Evolutionary conservation across 2,797 vertebrate species (phyloP).

Genomic region (Xenops minutus): DNA sequence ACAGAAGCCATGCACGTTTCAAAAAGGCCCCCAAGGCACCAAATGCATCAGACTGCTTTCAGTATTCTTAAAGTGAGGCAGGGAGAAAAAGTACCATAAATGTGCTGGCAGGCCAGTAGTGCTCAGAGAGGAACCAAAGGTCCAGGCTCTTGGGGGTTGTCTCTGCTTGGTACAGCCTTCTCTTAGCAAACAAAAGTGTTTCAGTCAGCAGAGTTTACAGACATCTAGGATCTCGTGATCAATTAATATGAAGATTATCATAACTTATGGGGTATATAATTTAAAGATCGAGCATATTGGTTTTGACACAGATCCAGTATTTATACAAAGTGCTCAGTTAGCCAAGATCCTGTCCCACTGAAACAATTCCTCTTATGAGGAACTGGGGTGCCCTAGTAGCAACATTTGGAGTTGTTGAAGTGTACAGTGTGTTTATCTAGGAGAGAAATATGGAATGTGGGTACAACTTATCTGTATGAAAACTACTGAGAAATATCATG

Average conservation of each 20-base stretch:
- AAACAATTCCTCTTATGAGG: not conserved
- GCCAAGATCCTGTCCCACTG: not conserved
- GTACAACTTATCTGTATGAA: not conserved
- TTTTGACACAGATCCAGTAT: not conserved
- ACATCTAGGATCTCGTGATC: not conserved
- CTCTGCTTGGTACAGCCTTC: not conserved
- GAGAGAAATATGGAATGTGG: not conserved
- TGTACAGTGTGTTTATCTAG: not conserved
- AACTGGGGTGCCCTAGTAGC: not conserved
- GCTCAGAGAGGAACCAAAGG: not conserved
- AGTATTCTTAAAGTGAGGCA: not conserved
- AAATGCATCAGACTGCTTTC: not conserved
- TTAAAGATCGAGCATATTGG: not conserved
- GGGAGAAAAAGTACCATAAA: not conserved
- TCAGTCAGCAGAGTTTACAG: not conserved
- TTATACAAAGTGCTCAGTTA: not conserved
- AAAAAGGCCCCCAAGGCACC: not conserved
- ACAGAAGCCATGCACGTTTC: not conserved
- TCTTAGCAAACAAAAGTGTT: not conserved
- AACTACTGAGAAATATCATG: not conserved
- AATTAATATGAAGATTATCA: not conserved
- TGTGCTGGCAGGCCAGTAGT: not conserved
- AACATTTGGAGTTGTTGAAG: not conserved
- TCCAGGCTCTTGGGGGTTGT: not conserved
- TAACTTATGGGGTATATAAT: not conserved